Conservation (phyloP, 1,140 invertebrate genomes). For the Chrysomallon squamiferum region DNA sequence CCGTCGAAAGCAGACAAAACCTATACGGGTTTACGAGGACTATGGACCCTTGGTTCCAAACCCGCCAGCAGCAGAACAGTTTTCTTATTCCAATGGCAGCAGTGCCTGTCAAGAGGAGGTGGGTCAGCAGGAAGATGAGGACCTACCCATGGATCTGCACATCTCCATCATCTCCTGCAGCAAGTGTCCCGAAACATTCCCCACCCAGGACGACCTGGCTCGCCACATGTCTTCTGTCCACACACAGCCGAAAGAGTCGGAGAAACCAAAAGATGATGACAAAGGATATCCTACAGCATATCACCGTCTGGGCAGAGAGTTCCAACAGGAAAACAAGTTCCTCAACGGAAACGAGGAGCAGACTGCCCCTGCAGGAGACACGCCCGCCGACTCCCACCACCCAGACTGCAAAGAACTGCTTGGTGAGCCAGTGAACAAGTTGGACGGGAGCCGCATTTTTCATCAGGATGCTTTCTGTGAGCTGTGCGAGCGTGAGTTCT, state of each 20-base stretch:
- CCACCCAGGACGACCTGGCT: conserved; percentile 11
- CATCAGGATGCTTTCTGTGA: conserved; percentile 85
- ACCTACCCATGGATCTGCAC: conserved; percentile 29
- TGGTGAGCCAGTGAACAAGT: conserved; percentile 14
- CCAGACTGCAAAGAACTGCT: too few species aligned
- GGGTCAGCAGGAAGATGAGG: conserved; percentile 20
- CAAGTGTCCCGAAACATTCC: conserved; percentile 32
- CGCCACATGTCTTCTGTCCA: conserved; percentile 19
- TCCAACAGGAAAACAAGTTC: conserved; percentile 51
- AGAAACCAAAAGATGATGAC: conserved; percentile 12
- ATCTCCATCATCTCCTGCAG: conserved; percentile 18
- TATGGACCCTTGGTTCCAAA: conserved; percentile 10
- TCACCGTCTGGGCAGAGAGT: conserved; percentile 56
- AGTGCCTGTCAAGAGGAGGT: not conserved
- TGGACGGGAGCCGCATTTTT: conserved; percentile 37
- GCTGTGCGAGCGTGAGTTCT: conserved; percentile 69
- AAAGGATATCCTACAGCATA: conserved; percentile 58
- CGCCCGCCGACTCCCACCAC: conserved; percentile 27
- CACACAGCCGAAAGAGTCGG: conserved; percentile 3
- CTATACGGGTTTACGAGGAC: conserved; percentile 52
- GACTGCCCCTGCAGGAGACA: not conserved
- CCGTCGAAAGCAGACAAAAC: conserved; percentile 61
- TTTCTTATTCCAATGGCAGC: conserved; percentile 13
- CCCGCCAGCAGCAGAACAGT: conserved; percentile 26
- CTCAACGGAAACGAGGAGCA: conserved; percentile 89